A percentile compares a stretch with the other conserved stretches of the same genome.
phyloP scores from a whole-genome alignment of 1,140 invertebrate species.

The Neoseiulus cucumeris region DNA sequence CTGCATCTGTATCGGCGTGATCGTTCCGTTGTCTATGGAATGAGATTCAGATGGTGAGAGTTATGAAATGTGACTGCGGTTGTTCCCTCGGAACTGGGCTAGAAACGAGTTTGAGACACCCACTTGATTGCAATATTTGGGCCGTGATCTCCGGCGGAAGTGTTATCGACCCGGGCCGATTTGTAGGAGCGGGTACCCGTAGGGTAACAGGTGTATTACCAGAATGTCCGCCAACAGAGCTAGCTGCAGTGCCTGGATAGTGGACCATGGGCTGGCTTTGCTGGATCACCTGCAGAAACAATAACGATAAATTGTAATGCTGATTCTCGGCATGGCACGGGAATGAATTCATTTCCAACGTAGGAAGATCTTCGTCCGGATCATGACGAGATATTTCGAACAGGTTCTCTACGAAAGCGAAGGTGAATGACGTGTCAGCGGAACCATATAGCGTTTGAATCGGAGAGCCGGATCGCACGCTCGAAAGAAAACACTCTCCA shows the following conservation, averaged over 20 bases:
- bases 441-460: too few species aligned
- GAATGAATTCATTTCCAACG: too few species aligned
- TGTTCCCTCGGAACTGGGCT: neutral
- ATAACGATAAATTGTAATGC: neutral
- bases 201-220: neutral
- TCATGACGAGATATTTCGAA: too few species aligned
- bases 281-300: neutral
- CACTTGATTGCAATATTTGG: conserved; percentile 24
- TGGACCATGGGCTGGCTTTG: neutral
- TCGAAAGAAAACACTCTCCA: too few species aligned
- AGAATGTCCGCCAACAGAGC: neutral
- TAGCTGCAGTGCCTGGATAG: neutral
- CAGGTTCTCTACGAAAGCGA: too few species aligned
- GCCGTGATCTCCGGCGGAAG: conserved; percentile 20
- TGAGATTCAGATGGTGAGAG: too few species aligned
- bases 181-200: neutral
- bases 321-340: too few species aligned
- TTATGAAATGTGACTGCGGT: neutral
- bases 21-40: neutral
- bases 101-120: neutral
- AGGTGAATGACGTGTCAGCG: too few species aligned
- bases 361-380: too few species aligned
- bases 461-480: too few species aligned
- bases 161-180: conserved; percentile 22
- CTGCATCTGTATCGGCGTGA: neutral